Percentiles rank a stretch among this genome's conserved stretches.
Conservation (phyloP, 2,888 invertebrate species). For the Trichopria drosophilae region DNA sequence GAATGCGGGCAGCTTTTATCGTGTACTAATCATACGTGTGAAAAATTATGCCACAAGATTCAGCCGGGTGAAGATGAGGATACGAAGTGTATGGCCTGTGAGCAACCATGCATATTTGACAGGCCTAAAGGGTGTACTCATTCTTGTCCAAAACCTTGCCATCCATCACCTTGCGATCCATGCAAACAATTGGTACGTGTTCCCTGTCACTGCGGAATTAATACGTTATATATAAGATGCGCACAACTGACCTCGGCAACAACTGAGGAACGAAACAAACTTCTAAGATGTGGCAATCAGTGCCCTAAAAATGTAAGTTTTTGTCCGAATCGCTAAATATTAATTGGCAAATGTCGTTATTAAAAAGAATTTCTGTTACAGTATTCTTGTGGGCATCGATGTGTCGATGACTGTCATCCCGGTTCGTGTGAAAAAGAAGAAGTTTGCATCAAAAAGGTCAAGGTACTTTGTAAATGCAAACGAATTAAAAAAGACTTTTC, state of each 20-base stretch:
- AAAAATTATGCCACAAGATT: slow-evolving; percentile 71
- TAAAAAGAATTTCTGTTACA: slow-evolving; percentile 53
- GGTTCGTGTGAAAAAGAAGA: slow-evolving; percentile 70
- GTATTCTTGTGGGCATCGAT: slow-evolving; percentile 84
- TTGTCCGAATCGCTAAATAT: slow-evolving; percentile 5
- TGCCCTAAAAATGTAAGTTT: slow-evolving; percentile 77
- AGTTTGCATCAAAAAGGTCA: slow-evolving; percentile 77
- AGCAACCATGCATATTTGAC: slow-evolving; percentile 64
- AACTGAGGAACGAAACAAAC: slow-evolving; percentile 55
- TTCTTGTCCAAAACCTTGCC: slow-evolving; percentile 71
- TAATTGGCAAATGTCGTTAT: slow-evolving; percentile 8
- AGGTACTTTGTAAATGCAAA: slow-evolving; percentile 77
- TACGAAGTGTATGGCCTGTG: slow-evolving; percentile 62
- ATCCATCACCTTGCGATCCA: slow-evolving; percentile 73
- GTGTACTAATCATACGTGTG: slow-evolving; percentile 81
- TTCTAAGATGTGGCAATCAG: slow-evolving; percentile 74
- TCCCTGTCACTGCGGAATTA: slow-evolving; percentile 81
- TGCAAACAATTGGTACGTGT: slow-evolving; percentile 73
- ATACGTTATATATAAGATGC: slow-evolving; percentile 76
- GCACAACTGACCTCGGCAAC: slow-evolving; percentile 65
- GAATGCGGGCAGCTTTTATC: slow-evolving; percentile 71
- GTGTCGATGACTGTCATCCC: slow-evolving; percentile 72
- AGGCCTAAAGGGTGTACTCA: slow-evolving; percentile 78
- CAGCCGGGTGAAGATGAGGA: slow-evolving; percentile 51
- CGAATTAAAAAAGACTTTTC: slow-evolving; percentile 72